A percentile compares a stretch with the other conserved stretches of the same genome.
These are phyloP conservation scores for Orius insidiosus DNA, from an alignment of 1,140 invertebrate species.

Conservation along the genomic window DNA sequence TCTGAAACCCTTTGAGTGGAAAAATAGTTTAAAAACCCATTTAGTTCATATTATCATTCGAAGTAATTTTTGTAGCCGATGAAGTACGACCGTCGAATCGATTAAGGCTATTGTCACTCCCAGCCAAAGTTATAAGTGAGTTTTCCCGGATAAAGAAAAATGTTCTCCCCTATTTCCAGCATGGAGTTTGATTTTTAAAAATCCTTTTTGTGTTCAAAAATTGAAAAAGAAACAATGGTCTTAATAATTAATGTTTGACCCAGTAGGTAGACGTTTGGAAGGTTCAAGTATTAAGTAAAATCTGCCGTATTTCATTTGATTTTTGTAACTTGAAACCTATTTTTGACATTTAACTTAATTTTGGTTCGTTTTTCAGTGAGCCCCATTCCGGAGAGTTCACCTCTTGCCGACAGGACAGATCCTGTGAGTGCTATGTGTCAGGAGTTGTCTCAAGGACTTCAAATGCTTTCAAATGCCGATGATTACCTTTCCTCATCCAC, in stretches of 20 bases:
- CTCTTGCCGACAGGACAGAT: constrained; percentile 39
- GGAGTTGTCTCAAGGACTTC: constrained; percentile 66
- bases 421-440: constrained; percentile 75
- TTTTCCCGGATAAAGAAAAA: not conserved
- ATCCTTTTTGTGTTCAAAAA: not conserved
- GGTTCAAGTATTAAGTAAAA: not conserved
- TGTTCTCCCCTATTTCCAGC: not conserved
- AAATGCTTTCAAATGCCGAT: constrained; percentile 53
- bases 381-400: constrained; percentile 64
- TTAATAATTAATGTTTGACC: not conserved
- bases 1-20: not conserved
- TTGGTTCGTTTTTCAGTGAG: constrained; percentile 35
- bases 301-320: not conserved
- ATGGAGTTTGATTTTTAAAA: not conserved
- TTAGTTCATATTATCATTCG: not conserved
- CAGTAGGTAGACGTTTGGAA: not conserved
- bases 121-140: constrained; percentile 17
- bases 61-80: constrained; percentile 7
- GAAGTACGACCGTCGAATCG: constrained; percentile 11
- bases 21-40: not conserved
- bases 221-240: not conserved
- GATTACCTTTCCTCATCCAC: constrained; percentile 12
- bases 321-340: not conserved
- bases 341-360: constrained; percentile 1
- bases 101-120: constrained; percentile 15